A percentile compares a stretch with the other conserved stretches of the same genome.
Evolutionary conservation across 2,888 invertebrate species (phyloP).

Genomic region (Cephus sareptanus): DNA sequence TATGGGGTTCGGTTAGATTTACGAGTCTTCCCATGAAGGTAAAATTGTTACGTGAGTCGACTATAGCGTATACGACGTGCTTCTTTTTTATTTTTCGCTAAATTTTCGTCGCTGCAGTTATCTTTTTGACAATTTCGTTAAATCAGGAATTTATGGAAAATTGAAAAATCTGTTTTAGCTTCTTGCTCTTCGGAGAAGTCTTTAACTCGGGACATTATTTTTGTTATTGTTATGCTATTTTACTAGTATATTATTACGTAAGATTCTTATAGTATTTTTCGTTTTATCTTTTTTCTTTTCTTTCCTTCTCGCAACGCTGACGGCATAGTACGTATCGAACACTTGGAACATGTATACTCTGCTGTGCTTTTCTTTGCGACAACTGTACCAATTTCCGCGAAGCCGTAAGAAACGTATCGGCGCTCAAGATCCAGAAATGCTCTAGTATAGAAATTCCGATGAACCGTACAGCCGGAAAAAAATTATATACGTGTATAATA

Average conservation of each 20-base stretch:
- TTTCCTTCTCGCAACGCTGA: not conserved
- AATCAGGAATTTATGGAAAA: not conserved
- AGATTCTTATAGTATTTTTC: not conserved
- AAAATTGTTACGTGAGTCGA: constrained; percentile 38
- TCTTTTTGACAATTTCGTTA: not conserved
- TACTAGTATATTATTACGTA: not conserved
- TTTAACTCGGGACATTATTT: no score
- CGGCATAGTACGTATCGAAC: not conserved
- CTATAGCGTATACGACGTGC: not conserved
- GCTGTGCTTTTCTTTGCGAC: not conserved
- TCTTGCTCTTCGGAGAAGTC: no score
- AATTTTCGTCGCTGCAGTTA: not conserved
- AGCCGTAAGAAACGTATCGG: not conserved
- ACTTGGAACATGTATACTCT: not conserved
- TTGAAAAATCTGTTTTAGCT: no score
- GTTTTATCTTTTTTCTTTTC: not conserved
- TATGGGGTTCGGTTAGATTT: constrained; percentile 35
- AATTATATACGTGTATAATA: not conserved
- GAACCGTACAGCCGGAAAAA: not conserved
- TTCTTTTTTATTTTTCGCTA: not conserved
- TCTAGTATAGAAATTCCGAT: not conserved
- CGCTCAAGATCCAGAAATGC: not conserved
- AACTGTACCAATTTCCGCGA: not conserved
- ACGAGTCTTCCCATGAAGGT: constrained; percentile 45
- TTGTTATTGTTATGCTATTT: no score